A percentile compares a stretch with the other conserved stretches of the same genome.
Evolutionary conservation across 2,113 vertebrate genomes (phyloP).

Genomic region (Malaclemys terrapin): DNA sequence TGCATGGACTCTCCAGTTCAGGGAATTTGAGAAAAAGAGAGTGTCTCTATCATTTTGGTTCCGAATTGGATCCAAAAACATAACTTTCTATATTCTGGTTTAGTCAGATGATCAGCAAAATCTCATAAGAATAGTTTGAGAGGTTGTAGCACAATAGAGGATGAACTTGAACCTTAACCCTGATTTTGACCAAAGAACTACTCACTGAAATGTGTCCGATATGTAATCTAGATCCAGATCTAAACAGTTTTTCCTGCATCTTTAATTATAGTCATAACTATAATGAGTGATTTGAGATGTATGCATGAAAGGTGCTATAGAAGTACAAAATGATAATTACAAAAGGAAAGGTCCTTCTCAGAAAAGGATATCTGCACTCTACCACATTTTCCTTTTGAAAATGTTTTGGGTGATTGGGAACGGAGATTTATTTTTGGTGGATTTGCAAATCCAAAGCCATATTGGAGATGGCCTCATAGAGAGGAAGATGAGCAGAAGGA

Average conservation of each 20-base stretch:
- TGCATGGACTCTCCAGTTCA: no score
- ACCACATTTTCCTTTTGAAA: fast-evolving
- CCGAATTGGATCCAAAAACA: neutral
- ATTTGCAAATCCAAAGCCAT: neutral
- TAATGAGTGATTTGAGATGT: neutral
- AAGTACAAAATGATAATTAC: neutral
- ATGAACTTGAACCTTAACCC: neutral
- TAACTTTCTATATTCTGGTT: neutral
- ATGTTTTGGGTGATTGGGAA: neutral
- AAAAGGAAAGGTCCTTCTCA: neutral
- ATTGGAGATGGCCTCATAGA: conserved; percentile 23
- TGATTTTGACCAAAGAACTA: neutral
- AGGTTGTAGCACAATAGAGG: neutral
- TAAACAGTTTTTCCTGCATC: neutral
- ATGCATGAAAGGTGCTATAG: neutral
- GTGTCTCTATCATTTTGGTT: neutral
- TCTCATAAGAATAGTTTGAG: neutral
- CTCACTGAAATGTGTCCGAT: neutral
- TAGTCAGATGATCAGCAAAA: neutral
- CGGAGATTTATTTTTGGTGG: conserved; percentile 34
- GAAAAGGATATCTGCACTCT: neutral
- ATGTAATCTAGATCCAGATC: neutral
- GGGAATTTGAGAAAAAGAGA: no score
- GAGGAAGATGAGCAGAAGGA: conserved; percentile 45
- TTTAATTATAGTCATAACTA: neutral